These are phyloP conservation scores for Molossus alvarezi DNA, from an alignment of 2,797 vertebrate genomes.

Conservation along the genomic window DNA sequence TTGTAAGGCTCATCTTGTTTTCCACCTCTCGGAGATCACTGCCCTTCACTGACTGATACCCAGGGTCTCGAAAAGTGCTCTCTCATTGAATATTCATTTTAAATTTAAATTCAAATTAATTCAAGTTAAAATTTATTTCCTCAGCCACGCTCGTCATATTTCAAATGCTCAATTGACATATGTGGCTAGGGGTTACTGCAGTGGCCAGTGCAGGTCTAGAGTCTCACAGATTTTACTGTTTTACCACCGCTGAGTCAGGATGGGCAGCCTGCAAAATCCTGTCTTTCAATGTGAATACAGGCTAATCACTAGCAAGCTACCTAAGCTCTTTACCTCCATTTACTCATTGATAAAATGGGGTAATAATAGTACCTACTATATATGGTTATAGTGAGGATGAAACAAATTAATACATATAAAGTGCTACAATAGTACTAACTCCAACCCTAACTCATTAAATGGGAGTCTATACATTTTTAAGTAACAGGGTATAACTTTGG, in stretches of 20 bases:
- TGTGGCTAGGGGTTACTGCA: not conserved
- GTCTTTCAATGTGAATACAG: not conserved
- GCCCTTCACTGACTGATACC: not conserved
- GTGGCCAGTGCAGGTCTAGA: not conserved
- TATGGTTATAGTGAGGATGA: not conserved
- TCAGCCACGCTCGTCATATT: not conserved
- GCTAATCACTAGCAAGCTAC: not conserved
- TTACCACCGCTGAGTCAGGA: not conserved
- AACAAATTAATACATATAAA: not conserved
- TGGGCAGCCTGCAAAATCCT: not conserved
- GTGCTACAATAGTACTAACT: not conserved
- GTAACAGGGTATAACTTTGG: not conserved
- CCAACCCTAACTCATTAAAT: not conserved
- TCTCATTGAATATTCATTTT: conserved; percentile 64
- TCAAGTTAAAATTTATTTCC: conserved; percentile 59
- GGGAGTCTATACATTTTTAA: conserved; percentile 36
- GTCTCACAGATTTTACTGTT: not conserved
- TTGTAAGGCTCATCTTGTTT: not conserved
- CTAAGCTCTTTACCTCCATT: not conserved
- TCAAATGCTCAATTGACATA: not conserved
- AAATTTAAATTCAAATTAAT: conserved; percentile 61
- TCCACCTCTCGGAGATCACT: not conserved
- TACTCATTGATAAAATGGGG: not conserved
- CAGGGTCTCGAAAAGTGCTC: conserved; percentile 27
- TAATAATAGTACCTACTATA: not conserved